Conservation (phyloP, 2,888 invertebrate species). For the Pycnomerus fuliginosus region DNA sequence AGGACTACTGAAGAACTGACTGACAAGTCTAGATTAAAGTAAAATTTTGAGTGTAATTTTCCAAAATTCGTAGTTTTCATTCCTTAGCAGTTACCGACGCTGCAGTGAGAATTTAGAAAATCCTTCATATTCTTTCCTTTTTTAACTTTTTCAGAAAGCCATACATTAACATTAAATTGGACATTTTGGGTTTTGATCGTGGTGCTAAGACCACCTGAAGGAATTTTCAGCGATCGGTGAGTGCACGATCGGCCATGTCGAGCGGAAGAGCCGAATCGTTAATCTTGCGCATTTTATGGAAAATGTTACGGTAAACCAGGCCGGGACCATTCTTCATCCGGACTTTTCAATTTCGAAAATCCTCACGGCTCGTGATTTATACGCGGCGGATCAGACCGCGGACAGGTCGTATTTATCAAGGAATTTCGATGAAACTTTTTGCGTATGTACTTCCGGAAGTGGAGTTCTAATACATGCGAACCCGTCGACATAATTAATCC, state of each 20-base stretch:
- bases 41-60: no score
- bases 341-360: slow-evolving; percentile 31
- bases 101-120: no score
- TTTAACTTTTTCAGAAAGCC: no score
- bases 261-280: slow-evolving; percentile 23
- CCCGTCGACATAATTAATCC: slow-evolving; percentile 20
- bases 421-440: slow-evolving; percentile 10
- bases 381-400: slow-evolving; percentile 7
- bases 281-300: slow-evolving; percentile 29
- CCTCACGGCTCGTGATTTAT: slow-evolving; percentile 30
- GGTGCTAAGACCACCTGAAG: slow-evolving; percentile 88
- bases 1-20: no score
- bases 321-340: slow-evolving; percentile 18
- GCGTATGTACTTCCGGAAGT: slow-evolving; percentile 9
- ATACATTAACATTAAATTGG: no score
- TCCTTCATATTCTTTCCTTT: no score
- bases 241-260: background rate
- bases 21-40: no score
- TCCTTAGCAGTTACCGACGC: no score
- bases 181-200: slow-evolving; percentile 90
- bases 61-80: no score
- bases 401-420: slow-evolving; percentile 10
- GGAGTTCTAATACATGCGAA: slow-evolving; percentile 17
- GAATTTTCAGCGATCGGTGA: background rate
- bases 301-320: slow-evolving; percentile 25